phyloP scores from a whole-genome alignment of 2,888 invertebrate species.

The Drosophila anomelani region DNA sequence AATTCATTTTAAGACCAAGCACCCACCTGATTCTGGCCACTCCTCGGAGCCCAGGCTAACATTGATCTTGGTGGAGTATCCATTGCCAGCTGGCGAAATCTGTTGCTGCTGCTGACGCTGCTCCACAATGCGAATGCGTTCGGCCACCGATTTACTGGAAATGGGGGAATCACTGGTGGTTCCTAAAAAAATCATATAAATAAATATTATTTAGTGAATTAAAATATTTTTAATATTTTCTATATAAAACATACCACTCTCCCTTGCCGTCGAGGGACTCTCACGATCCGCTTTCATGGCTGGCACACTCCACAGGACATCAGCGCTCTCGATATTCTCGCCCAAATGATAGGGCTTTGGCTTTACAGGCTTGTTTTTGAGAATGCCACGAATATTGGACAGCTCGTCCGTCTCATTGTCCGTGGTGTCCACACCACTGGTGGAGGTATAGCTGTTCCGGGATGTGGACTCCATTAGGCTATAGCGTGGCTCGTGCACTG shows the following conservation, averaged over 20 bases:
- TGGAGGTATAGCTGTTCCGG: slow-evolving; percentile 80
- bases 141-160: slow-evolving; percentile 84
- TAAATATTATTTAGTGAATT: neutral
- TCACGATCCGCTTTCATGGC: slow-evolving; percentile 82
- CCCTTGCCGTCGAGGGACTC: slow-evolving; percentile 42
- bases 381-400: slow-evolving; percentile 88
- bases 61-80: slow-evolving; percentile 87
- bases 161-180: slow-evolving; percentile 45
- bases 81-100: slow-evolving; percentile 78
- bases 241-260: slow-evolving; percentile 52
- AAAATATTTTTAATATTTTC: neutral
- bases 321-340: slow-evolving; percentile 86
- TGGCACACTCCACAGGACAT: slow-evolving; percentile 86
- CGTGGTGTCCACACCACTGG: slow-evolving; percentile 79
- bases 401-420: slow-evolving; percentile 84
- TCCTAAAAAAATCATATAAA: neutral
- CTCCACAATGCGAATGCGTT: slow-evolving; percentile 85
- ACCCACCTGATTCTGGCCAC: slow-evolving; percentile 82
- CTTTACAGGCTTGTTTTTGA: slow-evolving; percentile 90
- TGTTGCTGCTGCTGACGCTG: slow-evolving; percentile 73
- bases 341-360: slow-evolving; percentile 91
- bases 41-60: slow-evolving; percentile 83
- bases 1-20: neutral
- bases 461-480: slow-evolving; percentile 65
- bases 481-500: slow-evolving; percentile 56